A percentile compares a stretch with the other conserved stretches of the same genome.
These are phyloP conservation scores for Hippocampus mohnikei DNA, from an alignment of 2,113 vertebrate species.

Conservation along the genomic window DNA sequence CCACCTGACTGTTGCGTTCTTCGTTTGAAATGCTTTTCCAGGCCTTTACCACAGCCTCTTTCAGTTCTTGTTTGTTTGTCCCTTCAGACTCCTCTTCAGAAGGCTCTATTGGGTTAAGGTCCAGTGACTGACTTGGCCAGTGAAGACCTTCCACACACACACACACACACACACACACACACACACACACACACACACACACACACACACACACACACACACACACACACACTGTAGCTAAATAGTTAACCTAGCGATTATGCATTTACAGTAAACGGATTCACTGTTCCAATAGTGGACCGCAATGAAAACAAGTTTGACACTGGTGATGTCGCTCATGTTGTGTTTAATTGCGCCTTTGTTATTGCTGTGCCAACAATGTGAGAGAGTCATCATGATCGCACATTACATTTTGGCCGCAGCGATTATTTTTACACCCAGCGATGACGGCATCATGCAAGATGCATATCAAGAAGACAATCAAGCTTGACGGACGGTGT, in stretches of 20 bases:
- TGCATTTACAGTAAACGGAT: neutral
- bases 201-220: neutral
- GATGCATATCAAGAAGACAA: neutral
- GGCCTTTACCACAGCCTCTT: too few species aligned
- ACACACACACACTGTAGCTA: neutral
- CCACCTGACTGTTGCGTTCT: too few species aligned
- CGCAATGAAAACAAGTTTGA: neutral
- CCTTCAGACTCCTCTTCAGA: too few species aligned
- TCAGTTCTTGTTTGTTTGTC: too few species aligned
- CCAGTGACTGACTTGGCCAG: too few species aligned
- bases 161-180: neutral
- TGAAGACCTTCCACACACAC: too few species aligned
- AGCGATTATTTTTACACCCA: neutral
- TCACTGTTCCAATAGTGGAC: neutral
- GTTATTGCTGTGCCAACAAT: neutral
- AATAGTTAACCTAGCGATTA: neutral
- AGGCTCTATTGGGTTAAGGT: too few species aligned
- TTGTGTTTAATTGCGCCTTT: neutral
- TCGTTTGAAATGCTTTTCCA: too few species aligned
- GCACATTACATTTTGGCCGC: conserved; percentile 9
- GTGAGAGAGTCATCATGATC: conserved; percentile 3
- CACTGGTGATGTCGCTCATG: neutral
- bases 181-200: neutral
- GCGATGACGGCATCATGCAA: neutral
- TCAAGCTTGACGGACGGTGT: conserved; percentile 1